Percentiles rank a stretch among this genome's conserved stretches.
phyloP scores from a whole-genome alignment of 2,888 invertebrate species.

The Belgica antarctica region DNA sequence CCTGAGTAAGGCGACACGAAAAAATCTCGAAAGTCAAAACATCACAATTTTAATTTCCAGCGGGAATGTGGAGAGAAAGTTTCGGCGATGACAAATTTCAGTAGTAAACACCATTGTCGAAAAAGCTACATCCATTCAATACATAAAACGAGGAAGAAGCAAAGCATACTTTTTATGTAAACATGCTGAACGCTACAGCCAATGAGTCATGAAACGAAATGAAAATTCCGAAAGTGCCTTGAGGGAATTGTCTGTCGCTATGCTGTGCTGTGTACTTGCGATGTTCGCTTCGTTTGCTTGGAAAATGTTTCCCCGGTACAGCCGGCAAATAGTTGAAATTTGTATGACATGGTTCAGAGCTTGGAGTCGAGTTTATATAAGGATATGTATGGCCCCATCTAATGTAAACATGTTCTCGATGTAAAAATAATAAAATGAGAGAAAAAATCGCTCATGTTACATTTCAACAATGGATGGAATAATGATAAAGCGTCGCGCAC shows the following conservation, averaged over 20 bases:
- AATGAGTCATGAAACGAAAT: conserved; percentile 39
- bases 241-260: conserved; percentile 42
- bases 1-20: background rate
- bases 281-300: conserved; percentile 17
- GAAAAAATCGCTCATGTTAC: background rate
- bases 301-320: background rate
- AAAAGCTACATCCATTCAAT: background rate
- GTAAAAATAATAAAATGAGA: conserved; percentile 39
- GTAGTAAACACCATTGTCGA: conserved; percentile 14
- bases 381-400: conserved; percentile 11
- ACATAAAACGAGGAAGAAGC: conserved; percentile 21
- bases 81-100: conserved; percentile 12
- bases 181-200: conserved; percentile 39
- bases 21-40: conserved; percentile 6
- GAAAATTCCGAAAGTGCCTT: conserved; percentile 42
- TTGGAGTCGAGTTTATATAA: background rate
- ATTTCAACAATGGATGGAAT: background rate
- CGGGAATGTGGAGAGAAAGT: conserved; percentile 7
- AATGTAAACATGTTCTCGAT: conserved; percentile 42
- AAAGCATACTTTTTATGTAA: conserved; percentile 39
- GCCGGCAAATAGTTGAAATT: conserved; percentile 33
- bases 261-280: background rate
- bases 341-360: conserved; percentile 33
- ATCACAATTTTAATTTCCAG: conserved; percentile 19
- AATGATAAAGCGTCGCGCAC: too few relatives aligned